Conservation (phyloP, 2,888 invertebrate genomes). For the Rhodophaea formosa region DNA sequence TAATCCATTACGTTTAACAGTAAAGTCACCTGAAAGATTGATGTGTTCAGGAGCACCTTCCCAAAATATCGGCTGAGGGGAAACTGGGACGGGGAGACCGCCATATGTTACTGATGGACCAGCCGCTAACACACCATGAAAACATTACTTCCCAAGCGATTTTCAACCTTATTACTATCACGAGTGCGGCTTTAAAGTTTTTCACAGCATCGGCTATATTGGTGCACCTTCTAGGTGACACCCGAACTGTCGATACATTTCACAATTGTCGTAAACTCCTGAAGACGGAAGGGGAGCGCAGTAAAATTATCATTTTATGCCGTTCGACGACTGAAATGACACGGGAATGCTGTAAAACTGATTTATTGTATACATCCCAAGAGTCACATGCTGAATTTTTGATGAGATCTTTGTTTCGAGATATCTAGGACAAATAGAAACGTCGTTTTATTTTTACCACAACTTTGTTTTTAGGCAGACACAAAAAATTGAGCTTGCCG, state of each 20-base stretch:
- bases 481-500: not conserved
- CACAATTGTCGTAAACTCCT: slow-evolving; percentile 80
- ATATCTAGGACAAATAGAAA: slow-evolving; percentile 44
- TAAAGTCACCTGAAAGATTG: slow-evolving; percentile 73
- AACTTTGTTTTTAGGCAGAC: not conserved
- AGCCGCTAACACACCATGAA: slow-evolving; percentile 30
- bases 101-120: slow-evolving; percentile 65
- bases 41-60: slow-evolving; percentile 60
- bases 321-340: slow-evolving; percentile 81
- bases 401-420: slow-evolving; percentile 74
- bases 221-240: slow-evolving; percentile 71
- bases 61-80: slow-evolving; percentile 59
- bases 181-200: slow-evolving; percentile 35
- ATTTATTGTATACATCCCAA: slow-evolving; percentile 78
- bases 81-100: slow-evolving; percentile 41
- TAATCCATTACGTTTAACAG: slow-evolving; percentile 44
- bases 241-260: slow-evolving; percentile 80
- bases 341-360: slow-evolving; percentile 80
- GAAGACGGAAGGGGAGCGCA: slow-evolving; percentile 78
- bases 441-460: slow-evolving; percentile 20
- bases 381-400: slow-evolving; percentile 78
- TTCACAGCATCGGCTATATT: slow-evolving; percentile 31
- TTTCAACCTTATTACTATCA: slow-evolving; percentile 41
- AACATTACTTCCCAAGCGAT: slow-evolving; percentile 30
- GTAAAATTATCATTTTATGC: slow-evolving; percentile 81